These are phyloP conservation scores for Narcine bancroftii DNA, from an alignment of 2,113 vertebrate species.

Conservation along the genomic window DNA sequence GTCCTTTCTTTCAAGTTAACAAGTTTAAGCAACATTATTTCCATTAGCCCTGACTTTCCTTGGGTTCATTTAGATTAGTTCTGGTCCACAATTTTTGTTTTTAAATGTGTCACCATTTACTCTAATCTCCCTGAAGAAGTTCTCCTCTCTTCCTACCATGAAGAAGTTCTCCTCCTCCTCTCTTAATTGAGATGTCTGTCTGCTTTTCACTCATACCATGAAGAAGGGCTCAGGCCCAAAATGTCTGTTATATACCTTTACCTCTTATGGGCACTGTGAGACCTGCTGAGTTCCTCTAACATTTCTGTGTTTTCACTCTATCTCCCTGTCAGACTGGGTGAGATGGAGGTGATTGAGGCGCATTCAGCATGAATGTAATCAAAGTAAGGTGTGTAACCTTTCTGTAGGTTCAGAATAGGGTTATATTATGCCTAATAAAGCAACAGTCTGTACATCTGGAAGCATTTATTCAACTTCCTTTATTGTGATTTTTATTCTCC, in stretches of 20 bases:
- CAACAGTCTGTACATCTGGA: conserved; percentile 17
- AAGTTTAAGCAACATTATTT: background rate
- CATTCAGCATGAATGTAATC: background rate
- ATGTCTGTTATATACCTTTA: too few species aligned
- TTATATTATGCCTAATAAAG: background rate
- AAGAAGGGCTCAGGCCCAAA: too few species aligned
- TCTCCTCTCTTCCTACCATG: too few species aligned
- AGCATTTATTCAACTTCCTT: conserved; percentile 25
- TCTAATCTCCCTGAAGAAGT: background rate
- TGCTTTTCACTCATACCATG: too few species aligned
- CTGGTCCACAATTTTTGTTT: background rate
- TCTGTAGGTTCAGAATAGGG: background rate
- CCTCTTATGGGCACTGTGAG: too few species aligned
- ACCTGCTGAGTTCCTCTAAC: too few species aligned
- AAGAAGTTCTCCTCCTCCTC: too few species aligned
- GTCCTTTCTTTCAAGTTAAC: too few species aligned
- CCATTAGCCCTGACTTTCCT: background rate
- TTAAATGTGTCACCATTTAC: background rate
- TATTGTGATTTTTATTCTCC: background rate
- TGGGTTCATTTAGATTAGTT: background rate
- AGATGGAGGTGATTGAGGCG: background rate
- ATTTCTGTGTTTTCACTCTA: too few species aligned
- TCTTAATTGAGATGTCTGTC: too few species aligned
- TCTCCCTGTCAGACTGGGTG: background rate
- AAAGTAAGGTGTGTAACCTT: background rate